Evolutionary conservation across 30 jellyfish, hydroid and myxozoan genomes (phyloP), one percentile per base, ranked within the genome.

Genomic region (Aurelia aurita): DNA sequence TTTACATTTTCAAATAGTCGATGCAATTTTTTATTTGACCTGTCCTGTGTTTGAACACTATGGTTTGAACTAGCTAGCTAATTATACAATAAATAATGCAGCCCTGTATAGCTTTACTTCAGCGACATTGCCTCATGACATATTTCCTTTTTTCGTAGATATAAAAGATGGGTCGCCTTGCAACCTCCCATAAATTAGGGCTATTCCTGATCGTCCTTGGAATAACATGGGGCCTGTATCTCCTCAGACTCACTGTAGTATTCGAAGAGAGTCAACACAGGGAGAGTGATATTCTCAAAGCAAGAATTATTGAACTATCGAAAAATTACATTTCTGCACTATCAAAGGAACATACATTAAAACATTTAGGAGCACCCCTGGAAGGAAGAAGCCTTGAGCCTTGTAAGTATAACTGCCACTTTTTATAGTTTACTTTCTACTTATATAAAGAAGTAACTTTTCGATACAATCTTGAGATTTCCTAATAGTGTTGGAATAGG

Each of bases 181-280:
- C 84, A 20, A 49, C 93, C 26, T 83, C 93, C 6, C 93, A 83
- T 67, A 83, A 83, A 59, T 34, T 87, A 14, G 96, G 96, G 12
- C 68, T 87, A 26, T 61, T 76, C 49, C 82, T 93, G 72, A 93
- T 93, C 19, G 47, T 84, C 5, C 69, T 93, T 49, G 97, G 96
- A n/a, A 49, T 88, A 3, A 65, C 88, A 20, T 93, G 98, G 98
- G 98, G 98, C 6, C 75, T 93, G 72, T 93, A 93, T 54, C 77
- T 93, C n/a, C 73, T 93, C 23, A 66, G 90, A 19, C 72, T 81
- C 4, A 75, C 96, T 19, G 55, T 64, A 29, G 79, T 79, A 3
- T 73, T 60, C 43, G 91, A 91, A 57, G 90, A 85, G 53, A 47
- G 77, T 18, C 82, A 58, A 45, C 81, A 77, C 66, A 63, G 68